Conservation (phyloP, 1,140 invertebrate genomes). For the Drosophila ercepeae region DNA sequence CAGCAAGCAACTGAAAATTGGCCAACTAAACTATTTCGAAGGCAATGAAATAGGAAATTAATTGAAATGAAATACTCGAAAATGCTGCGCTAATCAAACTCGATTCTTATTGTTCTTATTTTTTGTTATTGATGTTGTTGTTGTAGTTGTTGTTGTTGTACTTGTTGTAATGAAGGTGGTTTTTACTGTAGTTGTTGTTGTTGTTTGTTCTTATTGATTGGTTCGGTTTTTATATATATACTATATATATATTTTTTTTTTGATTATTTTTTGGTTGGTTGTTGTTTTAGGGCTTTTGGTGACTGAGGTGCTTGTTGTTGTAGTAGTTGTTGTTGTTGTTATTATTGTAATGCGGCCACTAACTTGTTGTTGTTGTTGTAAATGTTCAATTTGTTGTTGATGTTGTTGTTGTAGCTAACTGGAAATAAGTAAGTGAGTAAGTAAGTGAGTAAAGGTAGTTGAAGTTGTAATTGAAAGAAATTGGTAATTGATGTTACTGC, state of each 20-base stretch:
- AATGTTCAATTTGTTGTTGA: slow-evolving; percentile 47
- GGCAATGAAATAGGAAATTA: slow-evolving; percentile 25
- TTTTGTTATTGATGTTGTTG: slow-evolving; percentile 48
- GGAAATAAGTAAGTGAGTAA: slow-evolving; percentile 80
- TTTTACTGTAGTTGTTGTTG: slow-evolving; percentile 42
- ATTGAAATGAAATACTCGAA: slow-evolving; percentile 18
- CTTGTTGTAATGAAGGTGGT: slow-evolving; percentile 42
- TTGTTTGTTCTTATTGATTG: slow-evolving; percentile 49
- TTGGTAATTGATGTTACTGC: slow-evolving; percentile 30
- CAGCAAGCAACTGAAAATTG: slow-evolving; percentile 48
- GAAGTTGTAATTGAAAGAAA: slow-evolving; percentile 33
- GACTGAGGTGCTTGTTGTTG: slow-evolving; percentile 55
- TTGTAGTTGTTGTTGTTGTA: slow-evolving; percentile 45
- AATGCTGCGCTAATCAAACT: slow-evolving; percentile 17
- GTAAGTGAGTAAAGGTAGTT: slow-evolving; percentile 61
- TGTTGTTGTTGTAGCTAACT: slow-evolving; percentile 55
- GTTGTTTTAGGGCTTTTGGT: slow-evolving; percentile 26
- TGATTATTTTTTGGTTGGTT: not conserved
- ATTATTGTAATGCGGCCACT: slow-evolving; percentile 37
- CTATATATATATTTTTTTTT: slow-evolving; percentile 13
- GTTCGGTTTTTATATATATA: slow-evolving; percentile 21
- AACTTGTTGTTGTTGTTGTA: slow-evolving; percentile 58
- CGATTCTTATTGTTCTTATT: slow-evolving; percentile 48
- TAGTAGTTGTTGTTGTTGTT: slow-evolving; percentile 38
- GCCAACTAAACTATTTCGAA: slow-evolving; percentile 40